These are phyloP conservation scores for Neoitamus cyanurus DNA, from an alignment of 2,888 invertebrate species.

Conservation along the genomic window DNA sequence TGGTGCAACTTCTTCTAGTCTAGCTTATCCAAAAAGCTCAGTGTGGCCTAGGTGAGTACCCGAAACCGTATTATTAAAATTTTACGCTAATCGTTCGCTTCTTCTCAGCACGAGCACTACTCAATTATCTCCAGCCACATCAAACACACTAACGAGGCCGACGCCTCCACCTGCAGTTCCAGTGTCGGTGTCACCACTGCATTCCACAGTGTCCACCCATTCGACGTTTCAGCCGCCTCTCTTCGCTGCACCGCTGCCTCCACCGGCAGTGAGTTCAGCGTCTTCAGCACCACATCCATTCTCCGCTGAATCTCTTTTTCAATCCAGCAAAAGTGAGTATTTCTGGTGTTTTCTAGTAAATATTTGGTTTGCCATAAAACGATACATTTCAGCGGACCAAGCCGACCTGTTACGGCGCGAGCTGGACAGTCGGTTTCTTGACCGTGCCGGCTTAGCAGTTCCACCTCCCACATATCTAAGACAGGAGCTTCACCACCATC, in stretches of 20 bases:
- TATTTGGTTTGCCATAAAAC: not conserved
- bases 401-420: slow-evolving; percentile 89
- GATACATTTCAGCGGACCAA: slow-evolving; percentile 70
- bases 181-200: slow-evolving; percentile 52
- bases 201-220: slow-evolving; percentile 67
- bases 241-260: slow-evolving; percentile 74
- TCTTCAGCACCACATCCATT: slow-evolving; percentile 83
- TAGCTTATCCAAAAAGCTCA: slow-evolving; percentile 60
- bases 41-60: slow-evolving; percentile 63
- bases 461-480: slow-evolving; percentile 73
- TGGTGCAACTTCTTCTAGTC: slow-evolving; percentile 58
- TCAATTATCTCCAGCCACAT: slow-evolving; percentile 67
- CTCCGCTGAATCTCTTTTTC: slow-evolving; percentile 88
- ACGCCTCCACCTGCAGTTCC: slow-evolving; percentile 67
- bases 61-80: not conserved
- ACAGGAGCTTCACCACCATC: slow-evolving; percentile 93
- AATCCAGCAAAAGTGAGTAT: slow-evolving; percentile 76
- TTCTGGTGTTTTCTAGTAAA: not conserved
- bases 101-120: slow-evolving; percentile 60
- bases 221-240: slow-evolving; percentile 72
- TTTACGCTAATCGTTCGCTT: slow-evolving; percentile 45
- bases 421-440: slow-evolving; percentile 89
- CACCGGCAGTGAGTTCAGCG: slow-evolving; percentile 62
- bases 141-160: slow-evolving; percentile 69
- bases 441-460: slow-evolving; percentile 78